phyloP scores from a whole-genome alignment of 2,113 vertebrate species.

The Otis tarda region DNA sequence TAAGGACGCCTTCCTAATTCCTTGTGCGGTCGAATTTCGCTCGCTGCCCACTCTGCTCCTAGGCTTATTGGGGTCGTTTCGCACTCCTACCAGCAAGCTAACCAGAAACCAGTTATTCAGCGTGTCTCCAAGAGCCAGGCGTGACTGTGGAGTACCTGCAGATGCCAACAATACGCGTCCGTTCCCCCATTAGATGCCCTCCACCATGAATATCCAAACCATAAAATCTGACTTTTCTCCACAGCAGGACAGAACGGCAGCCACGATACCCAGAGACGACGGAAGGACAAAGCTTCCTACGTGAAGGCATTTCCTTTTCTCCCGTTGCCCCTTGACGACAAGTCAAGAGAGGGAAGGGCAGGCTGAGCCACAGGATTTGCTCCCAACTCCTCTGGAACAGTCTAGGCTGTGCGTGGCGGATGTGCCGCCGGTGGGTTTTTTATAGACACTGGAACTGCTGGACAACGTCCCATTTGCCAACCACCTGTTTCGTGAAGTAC shows the following conservation, averaged over 20 bases:
- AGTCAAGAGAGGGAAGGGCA: not conserved
- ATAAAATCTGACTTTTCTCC: not conserved
- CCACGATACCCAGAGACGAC: accelerated
- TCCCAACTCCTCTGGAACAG: not conserved
- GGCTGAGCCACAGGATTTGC: not conserved
- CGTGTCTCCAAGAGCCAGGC: not conserved
- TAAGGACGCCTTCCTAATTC: not conserved
- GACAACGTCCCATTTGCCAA: not conserved
- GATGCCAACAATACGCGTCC: not conserved
- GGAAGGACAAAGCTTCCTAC: not conserved
- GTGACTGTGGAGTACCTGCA: not conserved
- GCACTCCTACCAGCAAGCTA: not conserved
- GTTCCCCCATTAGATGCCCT: not conserved
- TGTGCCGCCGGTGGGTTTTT: not conserved
- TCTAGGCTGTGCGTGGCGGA: not conserved
- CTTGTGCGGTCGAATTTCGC: not conserved
- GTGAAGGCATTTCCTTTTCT: not conserved
- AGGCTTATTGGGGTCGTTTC: not conserved
- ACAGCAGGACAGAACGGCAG: not conserved
- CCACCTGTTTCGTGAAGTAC: not conserved
- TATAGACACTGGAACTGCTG: not conserved
- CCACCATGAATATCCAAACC: not conserved
- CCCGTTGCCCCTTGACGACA: not conserved
- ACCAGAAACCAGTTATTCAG: not conserved
- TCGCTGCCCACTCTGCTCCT: accelerated